Evolutionary conservation across 2,888 invertebrate genomes (phyloP).

Genomic region (Athalia rosae): DNA sequence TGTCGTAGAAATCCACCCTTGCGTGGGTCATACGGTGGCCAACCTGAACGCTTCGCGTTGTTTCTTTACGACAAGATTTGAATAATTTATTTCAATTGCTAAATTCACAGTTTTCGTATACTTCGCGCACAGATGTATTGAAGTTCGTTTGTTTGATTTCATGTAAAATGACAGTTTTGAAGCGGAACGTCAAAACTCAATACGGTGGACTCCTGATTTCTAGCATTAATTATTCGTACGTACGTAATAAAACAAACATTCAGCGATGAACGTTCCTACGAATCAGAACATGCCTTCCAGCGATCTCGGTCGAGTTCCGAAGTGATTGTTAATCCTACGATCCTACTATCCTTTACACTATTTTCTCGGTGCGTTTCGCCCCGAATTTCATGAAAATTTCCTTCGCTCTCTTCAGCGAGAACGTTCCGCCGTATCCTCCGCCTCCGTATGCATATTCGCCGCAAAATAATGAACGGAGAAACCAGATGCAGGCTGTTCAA

Average conservation of each 20-base stretch:
- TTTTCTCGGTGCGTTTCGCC: background rate
- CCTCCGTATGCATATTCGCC: constrained; percentile 44
- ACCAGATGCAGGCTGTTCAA: constrained; percentile 29
- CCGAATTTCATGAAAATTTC: background rate
- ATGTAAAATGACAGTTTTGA: too few relatives aligned
- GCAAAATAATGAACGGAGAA: constrained; percentile 15
- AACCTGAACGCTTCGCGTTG: too few relatives aligned
- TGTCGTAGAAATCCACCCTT: too few relatives aligned
- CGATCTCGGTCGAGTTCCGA: constrained; percentile 7
- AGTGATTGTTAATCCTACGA: constrained; percentile 21
- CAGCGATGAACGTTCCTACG: background rate
- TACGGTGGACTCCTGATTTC: too few relatives aligned
- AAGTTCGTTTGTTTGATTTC: too few relatives aligned
- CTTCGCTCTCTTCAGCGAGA: background rate
- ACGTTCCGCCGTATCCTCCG: constrained; percentile 46
- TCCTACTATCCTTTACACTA: background rate
- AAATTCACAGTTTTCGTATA: too few relatives aligned
- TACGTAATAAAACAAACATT: background rate
- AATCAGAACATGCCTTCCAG: constrained; percentile 9
- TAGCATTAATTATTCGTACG: too few relatives aligned
- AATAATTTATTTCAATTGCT: too few relatives aligned
- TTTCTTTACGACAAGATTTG: too few relatives aligned
- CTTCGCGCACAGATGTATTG: too few relatives aligned
- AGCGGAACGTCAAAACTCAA: too few relatives aligned
- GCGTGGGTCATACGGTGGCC: too few relatives aligned